phyloP scores from a whole-genome alignment of 53 echinoderm and acorn worm genomes.

The Luidia sarsii region DNA sequence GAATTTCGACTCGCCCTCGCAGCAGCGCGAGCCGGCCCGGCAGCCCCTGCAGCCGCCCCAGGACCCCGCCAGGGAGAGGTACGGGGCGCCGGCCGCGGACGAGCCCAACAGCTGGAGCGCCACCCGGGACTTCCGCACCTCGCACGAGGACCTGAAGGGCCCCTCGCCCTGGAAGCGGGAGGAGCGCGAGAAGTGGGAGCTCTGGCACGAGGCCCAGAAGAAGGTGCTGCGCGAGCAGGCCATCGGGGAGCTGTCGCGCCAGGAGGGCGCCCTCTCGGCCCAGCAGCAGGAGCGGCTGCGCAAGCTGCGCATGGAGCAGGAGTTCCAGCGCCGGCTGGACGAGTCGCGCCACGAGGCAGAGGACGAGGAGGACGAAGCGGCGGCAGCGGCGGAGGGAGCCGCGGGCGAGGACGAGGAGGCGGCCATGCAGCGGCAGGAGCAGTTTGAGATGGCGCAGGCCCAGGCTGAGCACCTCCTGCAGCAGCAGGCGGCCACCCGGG shows the following conservation, averaged over 20 bases:
- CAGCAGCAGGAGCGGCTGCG: slow-evolving; percentile 82
- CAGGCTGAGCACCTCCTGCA: slow-evolving; percentile 65
- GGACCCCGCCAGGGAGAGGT: slow-evolving; percentile 3
- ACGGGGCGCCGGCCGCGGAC: neutral
- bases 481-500: slow-evolving; percentile 43
- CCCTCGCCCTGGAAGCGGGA: slow-evolving; percentile 83
- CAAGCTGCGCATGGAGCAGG: slow-evolving; percentile 83
- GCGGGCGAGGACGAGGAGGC: slow-evolving; percentile 43
- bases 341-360: slow-evolving; percentile 62
- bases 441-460: slow-evolving; percentile 53
- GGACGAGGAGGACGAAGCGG: slow-evolving; percentile 39
- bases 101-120: slow-evolving; percentile 29
- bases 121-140: slow-evolving; percentile 29
- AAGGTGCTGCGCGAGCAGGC: slow-evolving; percentile 72
- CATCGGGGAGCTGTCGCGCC: slow-evolving; percentile 66
- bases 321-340: slow-evolving; percentile 87
- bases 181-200: slow-evolving; percentile 76
- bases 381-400: slow-evolving; percentile 21
- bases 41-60: neutral
- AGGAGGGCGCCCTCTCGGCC: slow-evolving; percentile 54
- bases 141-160: slow-evolving; percentile 31
- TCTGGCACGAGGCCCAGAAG: slow-evolving; percentile 72
- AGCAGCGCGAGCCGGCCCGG: slow-evolving; percentile 9
- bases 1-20: slow-evolving; percentile 47
- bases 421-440: slow-evolving; percentile 27